Evolutionary conservation across 2,888 invertebrate species (phyloP).

Genomic region (Drosophila nr. perissopoda): DNA sequence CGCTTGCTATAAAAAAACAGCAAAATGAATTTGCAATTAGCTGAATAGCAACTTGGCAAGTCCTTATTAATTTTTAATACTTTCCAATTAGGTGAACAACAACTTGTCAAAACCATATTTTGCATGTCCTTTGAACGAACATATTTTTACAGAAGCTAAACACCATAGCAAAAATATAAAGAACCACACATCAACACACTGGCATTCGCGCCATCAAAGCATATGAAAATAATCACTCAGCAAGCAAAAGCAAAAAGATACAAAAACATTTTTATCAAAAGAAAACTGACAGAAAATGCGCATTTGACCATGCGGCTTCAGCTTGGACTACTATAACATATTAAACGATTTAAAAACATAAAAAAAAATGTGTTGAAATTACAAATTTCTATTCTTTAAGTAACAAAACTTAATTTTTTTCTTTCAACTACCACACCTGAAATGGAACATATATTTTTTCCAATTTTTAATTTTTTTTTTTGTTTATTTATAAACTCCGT

Average conservation of each 20-base stretch:
- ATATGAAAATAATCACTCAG: constrained; percentile 22
- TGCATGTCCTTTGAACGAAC: background rate
- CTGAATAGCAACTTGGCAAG: constrained; percentile 4
- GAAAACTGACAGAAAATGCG: background rate
- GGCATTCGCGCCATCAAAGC: background rate
- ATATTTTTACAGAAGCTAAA: constrained; percentile 1
- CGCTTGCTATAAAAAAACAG: background rate
- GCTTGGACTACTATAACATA: background rate
- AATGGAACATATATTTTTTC: background rate
- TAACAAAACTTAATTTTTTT: background rate
- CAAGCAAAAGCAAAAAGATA: background rate
- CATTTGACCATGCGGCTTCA: background rate
- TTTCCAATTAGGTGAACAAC: constrained; percentile 29
- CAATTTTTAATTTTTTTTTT: background rate
- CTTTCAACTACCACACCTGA: background rate
- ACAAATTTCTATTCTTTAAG: background rate
- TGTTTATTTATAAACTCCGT: background rate
- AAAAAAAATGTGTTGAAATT: background rate
- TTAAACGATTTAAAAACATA: background rate
- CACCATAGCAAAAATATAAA: constrained; percentile 12
- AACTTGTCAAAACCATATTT: background rate
- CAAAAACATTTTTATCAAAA: background rate
- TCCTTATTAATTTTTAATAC: background rate
- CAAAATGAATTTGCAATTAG: constrained; percentile 33
- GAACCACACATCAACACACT: background rate